phyloP scores from a whole-genome alignment of 2,797 vertebrate genomes.

The Tenualosa ilisha region DNA sequence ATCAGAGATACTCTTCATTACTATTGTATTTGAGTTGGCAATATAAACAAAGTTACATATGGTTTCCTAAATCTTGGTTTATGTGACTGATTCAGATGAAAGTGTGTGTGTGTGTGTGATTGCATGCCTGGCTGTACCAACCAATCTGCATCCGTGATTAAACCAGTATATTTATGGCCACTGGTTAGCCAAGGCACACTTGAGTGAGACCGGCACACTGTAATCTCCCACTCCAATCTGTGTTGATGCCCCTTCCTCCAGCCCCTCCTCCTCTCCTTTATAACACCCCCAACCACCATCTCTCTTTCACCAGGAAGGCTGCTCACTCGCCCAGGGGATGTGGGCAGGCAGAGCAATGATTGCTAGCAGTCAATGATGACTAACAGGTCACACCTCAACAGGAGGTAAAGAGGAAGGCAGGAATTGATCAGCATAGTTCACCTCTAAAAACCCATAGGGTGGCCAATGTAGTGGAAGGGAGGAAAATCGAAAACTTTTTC shows the following conservation, averaged over 20 bases:
- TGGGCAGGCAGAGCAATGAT: not conserved
- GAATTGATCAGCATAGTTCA: not conserved
- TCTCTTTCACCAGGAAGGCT: not conserved
- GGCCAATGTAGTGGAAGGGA: not conserved
- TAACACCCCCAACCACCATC: not conserved
- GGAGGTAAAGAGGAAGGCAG: not conserved
- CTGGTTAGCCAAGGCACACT: slow-evolving; percentile 7
- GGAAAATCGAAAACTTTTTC: not conserved
- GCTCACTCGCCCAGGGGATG: not conserved
- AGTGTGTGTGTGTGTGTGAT: not conserved
- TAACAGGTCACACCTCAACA: slow-evolving; percentile 18
- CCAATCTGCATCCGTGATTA: slow-evolving; percentile 9
- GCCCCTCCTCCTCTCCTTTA: not conserved
- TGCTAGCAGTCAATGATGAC: not conserved
- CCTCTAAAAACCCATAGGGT: not conserved
- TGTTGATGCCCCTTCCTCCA: not conserved
- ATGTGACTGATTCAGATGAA: not conserved
- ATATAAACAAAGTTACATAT: not conserved
- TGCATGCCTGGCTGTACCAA: not conserved
- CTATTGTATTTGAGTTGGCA: not conserved
- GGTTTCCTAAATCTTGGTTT: not conserved
- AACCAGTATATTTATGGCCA: slow-evolving; percentile 9
- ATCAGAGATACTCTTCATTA: not conserved
- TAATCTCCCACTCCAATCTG: slow-evolving; percentile 24
- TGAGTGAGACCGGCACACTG: not conserved